These are phyloP conservation scores for Ennomos fuscantarius DNA, from an alignment of 2,888 invertebrate genomes.

Conservation along the genomic window DNA sequence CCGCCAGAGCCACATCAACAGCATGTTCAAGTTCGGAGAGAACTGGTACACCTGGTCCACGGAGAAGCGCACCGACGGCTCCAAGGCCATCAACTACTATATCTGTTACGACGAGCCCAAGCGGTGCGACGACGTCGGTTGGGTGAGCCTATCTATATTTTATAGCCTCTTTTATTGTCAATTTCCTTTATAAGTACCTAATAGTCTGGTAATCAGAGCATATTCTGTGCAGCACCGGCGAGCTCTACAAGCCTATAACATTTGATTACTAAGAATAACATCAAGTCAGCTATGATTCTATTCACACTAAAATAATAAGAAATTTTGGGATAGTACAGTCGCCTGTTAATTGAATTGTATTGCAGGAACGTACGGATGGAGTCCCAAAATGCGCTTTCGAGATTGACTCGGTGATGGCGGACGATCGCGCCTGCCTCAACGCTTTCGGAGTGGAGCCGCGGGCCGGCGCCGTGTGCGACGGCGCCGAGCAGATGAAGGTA, in stretches of 20 bases:
- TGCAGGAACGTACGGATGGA: slow-evolving; percentile 68
- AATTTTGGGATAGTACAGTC: too few species aligned
- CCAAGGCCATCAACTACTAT: slow-evolving; percentile 70
- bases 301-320: too few species aligned
- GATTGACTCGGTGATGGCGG: slow-evolving; percentile 72
- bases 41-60: slow-evolving; percentile 80
- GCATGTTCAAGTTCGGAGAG: slow-evolving; percentile 79
- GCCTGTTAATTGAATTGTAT: neutral
- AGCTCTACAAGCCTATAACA: too few species aligned
- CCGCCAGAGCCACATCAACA: slow-evolving; percentile 72
- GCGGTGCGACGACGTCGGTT: slow-evolving; percentile 76
- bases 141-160: slow-evolving; percentile 58
- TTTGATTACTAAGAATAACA: too few species aligned
- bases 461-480: slow-evolving; percentile 62
- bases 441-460: slow-evolving; percentile 71
- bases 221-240: too few species aligned
- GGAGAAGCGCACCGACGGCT: slow-evolving; percentile 71
- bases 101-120: slow-evolving; percentile 78
- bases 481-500: slow-evolving; percentile 80
- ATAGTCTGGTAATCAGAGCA: too few species aligned
- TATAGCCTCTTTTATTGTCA: neutral
- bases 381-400: slow-evolving; percentile 76
- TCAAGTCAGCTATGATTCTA: too few species aligned
- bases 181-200: too few species aligned
- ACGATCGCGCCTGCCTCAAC: slow-evolving; percentile 76